Evolutionary conservation across 2,113 vertebrate species (phyloP).

Genomic region (Phylloscopus trochiloides): DNA sequence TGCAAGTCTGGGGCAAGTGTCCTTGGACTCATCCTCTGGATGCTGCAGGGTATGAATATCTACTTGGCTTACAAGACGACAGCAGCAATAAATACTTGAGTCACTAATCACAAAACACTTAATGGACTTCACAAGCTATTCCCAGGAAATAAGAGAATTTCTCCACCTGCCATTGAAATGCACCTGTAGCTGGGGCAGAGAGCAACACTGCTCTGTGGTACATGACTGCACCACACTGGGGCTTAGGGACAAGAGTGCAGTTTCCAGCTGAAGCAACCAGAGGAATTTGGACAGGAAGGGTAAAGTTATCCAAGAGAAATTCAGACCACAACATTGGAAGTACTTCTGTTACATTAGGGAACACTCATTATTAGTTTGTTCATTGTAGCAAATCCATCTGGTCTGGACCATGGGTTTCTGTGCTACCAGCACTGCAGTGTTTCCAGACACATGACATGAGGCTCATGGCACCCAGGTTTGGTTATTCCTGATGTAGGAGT

Average conservation of each 20-base stretch:
- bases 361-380: neutral
- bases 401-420: neutral
- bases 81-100: neutral
- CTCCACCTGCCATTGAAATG: neutral
- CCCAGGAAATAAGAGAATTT: neutral
- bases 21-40: neutral
- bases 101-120: neutral
- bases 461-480: neutral
- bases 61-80: neutral
- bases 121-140: neutral
- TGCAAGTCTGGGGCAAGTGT: neutral
- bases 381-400: neutral
- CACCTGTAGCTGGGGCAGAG: neutral
- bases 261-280: neutral
- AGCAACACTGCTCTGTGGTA: rapidly evolving
- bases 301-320: neutral
- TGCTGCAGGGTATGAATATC: neutral
- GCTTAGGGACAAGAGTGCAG: neutral
- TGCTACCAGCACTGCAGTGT: neutral
- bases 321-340: neutral
- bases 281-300: neutral
- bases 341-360: neutral
- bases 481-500: neutral
- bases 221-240: rapidly evolving
- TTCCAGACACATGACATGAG: neutral